Evolutionary conservation across 2,113 vertebrate species (phyloP).

Genomic region (Cyprinodon variegatus): DNA sequence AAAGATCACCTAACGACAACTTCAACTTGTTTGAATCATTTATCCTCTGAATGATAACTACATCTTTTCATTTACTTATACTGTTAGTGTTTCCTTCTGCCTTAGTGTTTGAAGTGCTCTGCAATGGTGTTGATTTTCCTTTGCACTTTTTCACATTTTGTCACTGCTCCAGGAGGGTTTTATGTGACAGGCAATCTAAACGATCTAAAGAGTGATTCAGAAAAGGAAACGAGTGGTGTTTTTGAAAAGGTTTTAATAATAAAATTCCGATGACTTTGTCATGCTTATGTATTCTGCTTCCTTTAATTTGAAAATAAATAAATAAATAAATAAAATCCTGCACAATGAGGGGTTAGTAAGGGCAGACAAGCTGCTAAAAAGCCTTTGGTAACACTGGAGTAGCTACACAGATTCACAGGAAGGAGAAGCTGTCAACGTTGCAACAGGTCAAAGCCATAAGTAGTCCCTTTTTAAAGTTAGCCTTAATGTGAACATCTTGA

Average conservation of each 20-base stretch:
- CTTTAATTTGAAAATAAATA: neutral
- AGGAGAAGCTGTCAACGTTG: too few relatives aligned
- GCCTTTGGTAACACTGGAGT: too few relatives aligned
- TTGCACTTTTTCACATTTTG: neutral
- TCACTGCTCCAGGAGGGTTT: neutral
- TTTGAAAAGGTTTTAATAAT: neutral
- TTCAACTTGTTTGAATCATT: constrained; percentile 8
- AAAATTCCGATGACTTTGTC: neutral
- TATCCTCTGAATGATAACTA: neutral
- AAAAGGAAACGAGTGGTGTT: neutral
- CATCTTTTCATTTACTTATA: constrained; percentile 3
- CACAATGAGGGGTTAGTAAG: too few relatives aligned
- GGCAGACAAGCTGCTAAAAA: too few relatives aligned
- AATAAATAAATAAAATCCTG: too few relatives aligned
- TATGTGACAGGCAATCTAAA: neutral
- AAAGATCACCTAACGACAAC: constrained; percentile 46
- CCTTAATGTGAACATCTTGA: neutral
- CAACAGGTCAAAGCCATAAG: too few relatives aligned
- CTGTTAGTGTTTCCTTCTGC: neutral
- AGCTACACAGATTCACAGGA: too few relatives aligned
- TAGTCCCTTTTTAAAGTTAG: neutral
- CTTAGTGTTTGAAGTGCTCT: neutral
- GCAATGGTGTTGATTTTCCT: neutral
- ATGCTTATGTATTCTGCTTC: neutral
- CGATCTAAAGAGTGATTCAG: neutral